phyloP scores from a whole-genome alignment of 2,888 invertebrate species.

The Drosophila borborema region DNA sequence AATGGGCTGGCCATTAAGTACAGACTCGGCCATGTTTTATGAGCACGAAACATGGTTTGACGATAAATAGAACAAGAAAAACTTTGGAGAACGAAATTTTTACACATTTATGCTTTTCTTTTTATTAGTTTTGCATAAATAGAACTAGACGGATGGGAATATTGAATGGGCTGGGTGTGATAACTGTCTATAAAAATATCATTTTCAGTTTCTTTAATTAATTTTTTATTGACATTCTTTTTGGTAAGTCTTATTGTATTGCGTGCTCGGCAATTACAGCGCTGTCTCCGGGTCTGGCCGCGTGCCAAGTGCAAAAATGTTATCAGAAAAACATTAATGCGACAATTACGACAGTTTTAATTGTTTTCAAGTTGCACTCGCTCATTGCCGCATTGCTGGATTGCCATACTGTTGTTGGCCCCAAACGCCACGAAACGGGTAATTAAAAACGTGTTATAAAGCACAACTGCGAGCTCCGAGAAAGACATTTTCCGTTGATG shows the following conservation, averaged over 20 bases:
- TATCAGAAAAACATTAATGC: constrained; percentile 81
- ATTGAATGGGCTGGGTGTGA: constrained; percentile 26
- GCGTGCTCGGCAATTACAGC: constrained; percentile 63
- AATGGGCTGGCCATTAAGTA: constrained; percentile 74
- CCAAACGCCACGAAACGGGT: constrained; percentile 59
- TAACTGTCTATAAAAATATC: constrained; percentile 61
- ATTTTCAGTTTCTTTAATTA: constrained; percentile 60
- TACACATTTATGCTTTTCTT: constrained; percentile 7
- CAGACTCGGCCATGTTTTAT: constrained; percentile 81
- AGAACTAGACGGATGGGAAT: background rate
- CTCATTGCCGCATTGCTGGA: constrained; percentile 52
- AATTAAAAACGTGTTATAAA: constrained; percentile 79
- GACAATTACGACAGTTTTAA: constrained; percentile 81
- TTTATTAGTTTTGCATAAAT: constrained; percentile 57
- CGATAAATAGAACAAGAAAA: constrained; percentile 30
- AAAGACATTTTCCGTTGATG: background rate
- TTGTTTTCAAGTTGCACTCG: constrained; percentile 75
- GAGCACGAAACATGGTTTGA: constrained; percentile 72
- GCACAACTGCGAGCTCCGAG: constrained; percentile 42
- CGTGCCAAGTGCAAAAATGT: constrained; percentile 65
- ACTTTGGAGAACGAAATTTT: constrained; percentile 36
- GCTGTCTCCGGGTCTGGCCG: constrained; percentile 40
- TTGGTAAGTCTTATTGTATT: constrained; percentile 40
- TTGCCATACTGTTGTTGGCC: constrained; percentile 53
- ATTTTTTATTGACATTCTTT: constrained; percentile 68